Base-by-base conservation (phyloP, 2,888 invertebrate genomes). In the Nymphalis polychloros region DNA sequence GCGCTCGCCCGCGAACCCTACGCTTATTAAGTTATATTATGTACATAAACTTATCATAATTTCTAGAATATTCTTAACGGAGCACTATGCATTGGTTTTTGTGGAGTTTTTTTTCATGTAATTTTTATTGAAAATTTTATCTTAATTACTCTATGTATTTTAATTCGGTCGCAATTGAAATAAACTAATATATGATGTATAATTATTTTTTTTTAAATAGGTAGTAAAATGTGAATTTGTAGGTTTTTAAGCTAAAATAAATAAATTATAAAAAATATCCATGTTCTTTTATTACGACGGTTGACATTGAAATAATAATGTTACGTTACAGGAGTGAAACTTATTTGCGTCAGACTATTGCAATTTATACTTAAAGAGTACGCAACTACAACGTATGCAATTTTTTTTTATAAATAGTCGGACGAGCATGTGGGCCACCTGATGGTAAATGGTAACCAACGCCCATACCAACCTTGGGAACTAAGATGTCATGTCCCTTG, bases 201-300 rank as follows among this genome's bases (percentile, higher is more conserved):
- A 76, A 70, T 69, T 75, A 72, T 68, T 66, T 70, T n/a, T 69
- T 70, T n/a, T 60, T 64, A 67, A 55, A 67, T 73, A 73, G 68
- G 69, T 72, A 75, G 74, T 76, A 31, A 75, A 76, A 77, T 77
- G 80, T 78, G 78, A 77, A 79, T 76, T 79, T 77, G 27, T 47
- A 63, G 67, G 67, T 48, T 13, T 57, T 13, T 71, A 71, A 71
- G 71, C 67, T 66, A 59, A 50, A 50, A 53, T 66, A 67, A 69
- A 69, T 69, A 72, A 69, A 72, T 69, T 69, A 66, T 69, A 55
- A 49, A 66, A 63, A 5, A 31, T 6, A 41, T 66, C 60, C 59
- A 47, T 35, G 17, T n/a, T 49, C 50, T 41, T 49, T 50, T 41
- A 41, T 13, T 41, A 0, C 4, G 8, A 41, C 8, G 8, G 8